Conservation (phyloP, 2,888 invertebrate species). For the Eupithecia subumbrata region DNA sequence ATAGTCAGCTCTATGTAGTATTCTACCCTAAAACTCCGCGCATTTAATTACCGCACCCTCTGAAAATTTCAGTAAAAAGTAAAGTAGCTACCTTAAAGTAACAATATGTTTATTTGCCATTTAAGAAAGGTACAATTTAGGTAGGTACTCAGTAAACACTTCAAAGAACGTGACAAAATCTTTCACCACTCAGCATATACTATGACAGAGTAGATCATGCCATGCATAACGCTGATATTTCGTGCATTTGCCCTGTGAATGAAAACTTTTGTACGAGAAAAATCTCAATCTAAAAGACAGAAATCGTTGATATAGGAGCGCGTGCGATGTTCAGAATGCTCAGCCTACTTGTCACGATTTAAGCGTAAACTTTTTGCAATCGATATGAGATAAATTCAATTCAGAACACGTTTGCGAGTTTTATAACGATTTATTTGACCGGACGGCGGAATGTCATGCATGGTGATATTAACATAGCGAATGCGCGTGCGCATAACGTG, state of each 20-base stretch:
- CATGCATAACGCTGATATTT: no score
- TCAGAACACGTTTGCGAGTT: constrained; percentile 50
- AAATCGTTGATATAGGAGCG: constrained; percentile 35
- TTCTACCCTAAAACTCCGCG: no score
- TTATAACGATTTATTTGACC: constrained; percentile 56
- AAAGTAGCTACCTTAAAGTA: not conserved
- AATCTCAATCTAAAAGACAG: constrained; percentile 50
- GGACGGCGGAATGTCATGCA: constrained; percentile 63
- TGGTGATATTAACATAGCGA: constrained; percentile 70
- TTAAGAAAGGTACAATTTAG: not conserved
- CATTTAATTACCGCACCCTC: constrained; percentile 59
- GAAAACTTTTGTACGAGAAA: constrained; percentile 47
- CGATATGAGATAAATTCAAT: constrained; percentile 52
- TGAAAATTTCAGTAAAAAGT: constrained; percentile 53
- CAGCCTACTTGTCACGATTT: constrained; percentile 53
- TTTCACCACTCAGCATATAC: not conserved
- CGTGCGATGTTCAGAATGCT: constrained; percentile 43
- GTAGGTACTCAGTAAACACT: not conserved
- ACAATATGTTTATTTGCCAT: not conserved
- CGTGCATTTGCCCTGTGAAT: constrained; percentile 49
- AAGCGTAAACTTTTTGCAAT: constrained; percentile 55
- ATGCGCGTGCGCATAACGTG: constrained; percentile 69
- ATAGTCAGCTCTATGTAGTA: no score
- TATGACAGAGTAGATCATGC: no score
- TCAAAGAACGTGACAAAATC: not conserved